Base-by-base conservation (phyloP, 2,888 invertebrate species). In the Sphecodes monilicornis region DNA sequence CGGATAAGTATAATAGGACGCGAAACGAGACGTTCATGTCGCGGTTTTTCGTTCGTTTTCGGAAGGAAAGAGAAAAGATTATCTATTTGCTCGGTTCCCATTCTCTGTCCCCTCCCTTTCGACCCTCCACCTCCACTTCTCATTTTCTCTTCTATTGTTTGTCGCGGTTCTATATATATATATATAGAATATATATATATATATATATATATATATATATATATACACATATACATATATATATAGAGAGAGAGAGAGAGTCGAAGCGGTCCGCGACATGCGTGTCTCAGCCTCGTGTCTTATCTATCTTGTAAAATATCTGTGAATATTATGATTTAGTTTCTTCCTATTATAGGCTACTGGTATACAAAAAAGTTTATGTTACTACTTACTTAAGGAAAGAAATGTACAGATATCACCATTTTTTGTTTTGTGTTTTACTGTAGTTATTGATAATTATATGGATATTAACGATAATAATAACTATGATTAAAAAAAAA, bases 381-480 rank as follows among this genome's bases (percentile, higher is more conserved):
- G 94, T 94, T 94, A 93, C 89, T 94, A 93, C 89, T 94, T 93
- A 92, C 93, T 92, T 94, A 94, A 94, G 94, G 43, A 66, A 84
- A 94, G 89, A 88, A 83, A 93, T 95, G 94, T 95, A 95, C 94
- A 94, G 94, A 93, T 94, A 95, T 94, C 93, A 94, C 92, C 90
- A 90, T 94, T 94, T 68, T 94, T 94, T 94, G 94, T 95, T 94
- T 94, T 94, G 94, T 95, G 94, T 95, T 94, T 94, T 94, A 94
- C 93, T 94, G 94, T 95, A 95, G 94, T 94, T 95, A 95, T 95
- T 93, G 93, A 94, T 94, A 94, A 95, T 94, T 94, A 94, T 94
- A 95, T 94, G 94, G 93, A 94, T 94, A 94, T 94, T 94, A 94
- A 94, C 92, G 94, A 94, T 94, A 94, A 94, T 94, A 94, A 94